Base-by-base conservation (phyloP, 2,888 invertebrate genomes). In the Tromatobia lineatoria region DNA sequence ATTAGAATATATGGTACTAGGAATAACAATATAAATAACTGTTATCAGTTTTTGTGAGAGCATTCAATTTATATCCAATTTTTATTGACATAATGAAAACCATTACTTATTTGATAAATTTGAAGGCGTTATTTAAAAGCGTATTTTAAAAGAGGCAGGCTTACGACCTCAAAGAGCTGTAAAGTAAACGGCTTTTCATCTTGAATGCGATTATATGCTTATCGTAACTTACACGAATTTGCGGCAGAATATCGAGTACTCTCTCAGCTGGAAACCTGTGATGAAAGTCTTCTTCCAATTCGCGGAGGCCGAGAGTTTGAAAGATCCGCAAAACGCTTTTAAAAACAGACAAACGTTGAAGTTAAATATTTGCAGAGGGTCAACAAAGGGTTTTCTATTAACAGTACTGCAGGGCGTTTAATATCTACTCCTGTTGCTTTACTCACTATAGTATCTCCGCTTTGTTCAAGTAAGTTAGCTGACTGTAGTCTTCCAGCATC, bases 371-470 rank as follows among this genome's bases (percentile, higher is more conserved):
- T 42, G 64, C 38, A 2, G n/a, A 13, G 64, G 25, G n/a, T 42
- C 34, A 42, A 64, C 20, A 64, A 34, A 61, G 34, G 34, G 64
- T 64, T 64, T 64, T 64, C 42, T 64, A 64, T 64, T 25, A 64
- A 64, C 38, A 42, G 64, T 10, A 38, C 64, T 11, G 3, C 64
- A 64, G 64, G 42, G 64, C 64, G 64, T 64, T 64, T 64, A 25
- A 71, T 74, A 77, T 67, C 45, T 15, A 54, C 54, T 67, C 54
- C 38, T 71, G 29, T 54, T 69, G 52, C 54, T 80, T 23, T 86
- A 94, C 95, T 95, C 93, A 96, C 96, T 95, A 93, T 70, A 95
- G 89, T 91, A 96, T 95, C 94, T 96, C 96, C 45, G 94, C 94
- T 92, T 95, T 95, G 77, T 92, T 95, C 78, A 96, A 92, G 93